A percentile compares a stretch with the other conserved stretches of the same genome.
Conservation (phyloP, 1,140 invertebrate species). For the Apis cerana region DNA sequence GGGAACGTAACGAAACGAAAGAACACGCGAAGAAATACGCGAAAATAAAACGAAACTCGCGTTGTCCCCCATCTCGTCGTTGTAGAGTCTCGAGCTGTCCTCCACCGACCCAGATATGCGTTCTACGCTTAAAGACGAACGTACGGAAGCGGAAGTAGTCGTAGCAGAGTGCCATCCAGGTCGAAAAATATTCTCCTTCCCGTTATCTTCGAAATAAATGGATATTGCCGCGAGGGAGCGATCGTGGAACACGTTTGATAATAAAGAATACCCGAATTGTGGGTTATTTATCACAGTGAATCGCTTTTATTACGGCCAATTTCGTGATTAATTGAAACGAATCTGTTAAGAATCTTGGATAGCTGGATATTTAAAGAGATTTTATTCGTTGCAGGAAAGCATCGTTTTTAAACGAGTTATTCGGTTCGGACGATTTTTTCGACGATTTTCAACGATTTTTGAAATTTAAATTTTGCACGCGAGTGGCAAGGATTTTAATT, state of each 20-base stretch:
- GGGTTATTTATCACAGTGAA: conserved; percentile 26
- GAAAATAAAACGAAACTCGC: conserved; percentile 1
- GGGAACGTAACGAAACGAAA: too few species aligned
- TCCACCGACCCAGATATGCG: conserved; percentile 22
- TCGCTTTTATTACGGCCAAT: conserved; percentile 7
- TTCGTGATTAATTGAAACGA: conserved; percentile 7
- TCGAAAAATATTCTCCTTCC: conserved; percentile 1
- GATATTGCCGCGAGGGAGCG: neutral
- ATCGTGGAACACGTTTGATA: neutral
- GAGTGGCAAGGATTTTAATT: too few species aligned
- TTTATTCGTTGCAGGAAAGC: too few species aligned
- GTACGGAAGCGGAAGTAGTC: neutral
- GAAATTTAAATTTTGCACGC: too few species aligned
- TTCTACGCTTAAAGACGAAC: conserved; percentile 34
- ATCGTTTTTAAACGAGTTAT: neutral
- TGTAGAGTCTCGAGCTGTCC: neutral
- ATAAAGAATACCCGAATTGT: conserved; percentile 14
- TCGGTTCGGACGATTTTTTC: too few species aligned
- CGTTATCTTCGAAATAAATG: conserved; percentile 34
- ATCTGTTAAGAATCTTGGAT: neutral
- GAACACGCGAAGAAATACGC: neutral
- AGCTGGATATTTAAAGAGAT: too few species aligned
- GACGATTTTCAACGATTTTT: too few species aligned
- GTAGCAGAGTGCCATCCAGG: neutral
- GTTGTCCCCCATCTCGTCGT: too few species aligned